Percentiles rank a stretch among this genome's conserved stretches.
Evolutionary conservation across 1,140 invertebrate species (phyloP).

Genomic region (Thalassaphorura encarpata): DNA sequence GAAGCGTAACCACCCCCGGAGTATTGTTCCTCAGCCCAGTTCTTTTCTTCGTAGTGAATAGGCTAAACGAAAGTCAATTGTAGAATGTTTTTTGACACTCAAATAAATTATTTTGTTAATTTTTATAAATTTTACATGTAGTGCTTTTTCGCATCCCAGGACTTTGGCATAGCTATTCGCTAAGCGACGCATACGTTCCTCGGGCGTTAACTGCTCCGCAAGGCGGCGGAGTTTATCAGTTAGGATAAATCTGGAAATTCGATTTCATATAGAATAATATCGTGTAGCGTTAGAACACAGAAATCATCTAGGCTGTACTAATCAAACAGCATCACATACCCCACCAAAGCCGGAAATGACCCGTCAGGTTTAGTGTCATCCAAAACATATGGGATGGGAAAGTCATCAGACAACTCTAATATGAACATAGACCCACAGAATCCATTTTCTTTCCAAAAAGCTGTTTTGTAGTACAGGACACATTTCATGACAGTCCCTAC

Average conservation of each 20-base stretch:
- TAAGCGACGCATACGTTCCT: not conserved
- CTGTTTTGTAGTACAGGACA: slow-evolving; percentile 35
- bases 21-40: slow-evolving; percentile 38
- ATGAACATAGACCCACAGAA: not conserved
- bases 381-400: not conserved
- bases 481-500: slow-evolving; percentile 38
- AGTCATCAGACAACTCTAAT: not conserved
- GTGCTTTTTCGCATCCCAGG: not conserved
- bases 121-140: too few relatives aligned
- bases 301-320: too few relatives aligned
- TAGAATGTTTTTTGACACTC: too few relatives aligned
- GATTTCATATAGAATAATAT: not conserved
- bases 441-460: slow-evolving; percentile 37
- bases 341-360: not conserved
- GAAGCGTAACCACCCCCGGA: slow-evolving; percentile 37
- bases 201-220: not conserved
- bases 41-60: slow-evolving; percentile 37
- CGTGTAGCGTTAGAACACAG: too few relatives aligned
- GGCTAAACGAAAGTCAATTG: too few relatives aligned
- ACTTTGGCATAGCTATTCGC: not conserved
- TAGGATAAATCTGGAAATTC: not conserved
- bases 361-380: slow-evolving; percentile 2
- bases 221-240: not conserved
- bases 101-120: too few relatives aligned
- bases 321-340: too few relatives aligned